Evolutionary conservation across 1,140 invertebrate genomes (phyloP).

Genomic region (Episyrphus balteatus): DNA sequence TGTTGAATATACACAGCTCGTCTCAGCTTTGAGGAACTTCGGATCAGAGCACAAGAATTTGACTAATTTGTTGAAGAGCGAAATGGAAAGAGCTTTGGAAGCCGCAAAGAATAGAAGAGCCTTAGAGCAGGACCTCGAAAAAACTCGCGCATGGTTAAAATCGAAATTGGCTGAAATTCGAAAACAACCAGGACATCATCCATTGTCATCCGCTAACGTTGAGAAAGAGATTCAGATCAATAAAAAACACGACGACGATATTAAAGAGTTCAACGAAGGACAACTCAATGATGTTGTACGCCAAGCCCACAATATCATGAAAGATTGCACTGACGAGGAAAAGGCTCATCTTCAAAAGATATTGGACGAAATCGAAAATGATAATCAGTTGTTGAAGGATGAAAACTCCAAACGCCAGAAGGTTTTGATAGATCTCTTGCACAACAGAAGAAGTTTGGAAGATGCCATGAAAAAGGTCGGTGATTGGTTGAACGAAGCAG

Average conservation of each 20-base stretch:
- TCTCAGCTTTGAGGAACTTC: slow-evolving; percentile 51
- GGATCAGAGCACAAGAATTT: slow-evolving; percentile 61
- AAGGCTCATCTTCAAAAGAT: slow-evolving; percentile 51
- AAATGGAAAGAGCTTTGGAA: slow-evolving; percentile 56
- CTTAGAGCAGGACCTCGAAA: slow-evolving; percentile 65
- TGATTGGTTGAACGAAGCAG: slow-evolving; percentile 78
- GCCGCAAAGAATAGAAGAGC: slow-evolving; percentile 58
- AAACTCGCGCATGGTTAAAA: slow-evolving; percentile 66
- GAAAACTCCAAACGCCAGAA: slow-evolving; percentile 62
- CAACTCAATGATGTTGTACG: slow-evolving; percentile 64
- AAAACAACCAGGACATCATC: slow-evolving; percentile 60
- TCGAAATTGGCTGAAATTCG: slow-evolving; percentile 62
- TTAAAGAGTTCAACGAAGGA: slow-evolving; percentile 66
- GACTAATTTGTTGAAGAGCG: slow-evolving; percentile 54
- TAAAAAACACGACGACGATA: slow-evolving; percentile 59
- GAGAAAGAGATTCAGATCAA: slow-evolving; percentile 67
- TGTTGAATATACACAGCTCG: slow-evolving; percentile 59
- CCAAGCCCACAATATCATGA: slow-evolving; percentile 60
- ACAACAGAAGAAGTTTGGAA: slow-evolving; percentile 69
- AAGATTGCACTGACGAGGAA: slow-evolving; percentile 68
- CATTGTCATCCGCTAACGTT: slow-evolving; percentile 58
- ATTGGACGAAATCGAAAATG: slow-evolving; percentile 53
- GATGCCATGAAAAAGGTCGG: slow-evolving; percentile 65
- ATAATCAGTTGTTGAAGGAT: slow-evolving; percentile 57
- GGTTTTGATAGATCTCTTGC: slow-evolving; percentile 57